Evolutionary conservation across 1,140 invertebrate species (phyloP), one percentile per base, ranked within the genome.

Genomic region (Yoshiicerus persimilis): DNA sequence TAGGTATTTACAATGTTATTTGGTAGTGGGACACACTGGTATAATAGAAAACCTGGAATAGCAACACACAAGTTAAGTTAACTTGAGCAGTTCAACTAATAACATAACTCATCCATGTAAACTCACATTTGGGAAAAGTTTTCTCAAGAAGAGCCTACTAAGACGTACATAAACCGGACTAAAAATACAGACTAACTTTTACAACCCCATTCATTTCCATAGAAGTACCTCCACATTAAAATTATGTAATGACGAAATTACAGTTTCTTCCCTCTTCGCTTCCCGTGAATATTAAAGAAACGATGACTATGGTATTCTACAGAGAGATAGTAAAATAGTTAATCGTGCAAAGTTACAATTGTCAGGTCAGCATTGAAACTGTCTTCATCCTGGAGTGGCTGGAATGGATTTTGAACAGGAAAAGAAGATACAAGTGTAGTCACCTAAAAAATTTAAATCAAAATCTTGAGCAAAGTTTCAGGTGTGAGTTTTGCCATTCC

Each of bases 401-500:
- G 64, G 64, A 27, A 70, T 30, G 27, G 64, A 70, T 70, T 25
- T 25, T n/a, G 4, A 27, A 2, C 23, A 70, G 16, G 10, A 56
- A 56, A n/a, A 56, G 47, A 16, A 56, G 47, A 56, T 56, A 20
- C 20, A 77, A 80, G 32, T 27, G 16, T 9, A 80, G 75, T 32
- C 75, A 80, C 32, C 75, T 80, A 80, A 80, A 77, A 80, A 56
- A 36, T 80, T 80, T 36, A 23, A 80, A 80, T n/a, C n/a, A 36
- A 38, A 70, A 80, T 34, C 75, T 80, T 80, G 75, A 80, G 75
- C 75, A 80, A 80, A 80, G 75, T 80, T 80, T 80, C 75, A 80
- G 75, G 75, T 80, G 75, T 80, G 75, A 34, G 23, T 70, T 70
- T 30, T 25, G 11, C 25, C 66, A 30, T 70, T 27, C 30, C 66